Percentiles rank a stretch among this genome's conserved stretches.
phyloP scores from a whole-genome alignment of 2,113 vertebrate genomes.

The Okapia johnstoni region DNA sequence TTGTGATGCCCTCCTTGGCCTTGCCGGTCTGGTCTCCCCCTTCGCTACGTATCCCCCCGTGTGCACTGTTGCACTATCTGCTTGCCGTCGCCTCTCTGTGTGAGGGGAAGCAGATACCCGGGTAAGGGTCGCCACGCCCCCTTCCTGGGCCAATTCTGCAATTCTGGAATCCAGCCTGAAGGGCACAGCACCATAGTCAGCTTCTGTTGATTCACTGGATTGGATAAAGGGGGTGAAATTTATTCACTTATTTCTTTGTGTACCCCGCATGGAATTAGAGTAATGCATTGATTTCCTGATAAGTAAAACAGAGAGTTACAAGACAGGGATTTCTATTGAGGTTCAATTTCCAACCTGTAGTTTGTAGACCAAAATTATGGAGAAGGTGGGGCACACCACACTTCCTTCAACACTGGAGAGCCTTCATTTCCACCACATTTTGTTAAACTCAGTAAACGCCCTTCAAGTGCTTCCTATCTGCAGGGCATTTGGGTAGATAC shows the following conservation, averaged over 20 bases:
- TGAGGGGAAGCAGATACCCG: not conserved
- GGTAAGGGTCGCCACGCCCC: no score
- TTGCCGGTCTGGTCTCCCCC: not conserved
- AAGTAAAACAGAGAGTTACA: not conserved
- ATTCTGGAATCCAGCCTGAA: not conserved
- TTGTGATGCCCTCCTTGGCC: not conserved
- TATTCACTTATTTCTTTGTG: not conserved
- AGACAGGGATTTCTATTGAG: not conserved
- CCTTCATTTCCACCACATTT: not conserved
- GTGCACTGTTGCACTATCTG: not conserved
- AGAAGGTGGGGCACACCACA: not conserved
- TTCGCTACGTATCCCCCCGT: not conserved
- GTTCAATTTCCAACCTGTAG: not conserved
- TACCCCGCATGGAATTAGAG: not conserved
- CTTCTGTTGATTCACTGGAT: not conserved
- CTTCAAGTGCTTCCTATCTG: not conserved
- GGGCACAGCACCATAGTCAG: not conserved
- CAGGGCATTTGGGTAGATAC: not conserved
- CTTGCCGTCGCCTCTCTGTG: not conserved
- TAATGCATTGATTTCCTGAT: not conserved
- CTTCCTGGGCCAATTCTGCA: not conserved
- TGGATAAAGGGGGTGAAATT: not conserved
- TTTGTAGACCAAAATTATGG: not conserved
- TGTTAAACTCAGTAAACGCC: not conserved
- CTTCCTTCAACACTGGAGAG: not conserved